Conservation (phyloP, 2,888 invertebrate genomes). For the Rhogogaster chlorosoma region DNA sequence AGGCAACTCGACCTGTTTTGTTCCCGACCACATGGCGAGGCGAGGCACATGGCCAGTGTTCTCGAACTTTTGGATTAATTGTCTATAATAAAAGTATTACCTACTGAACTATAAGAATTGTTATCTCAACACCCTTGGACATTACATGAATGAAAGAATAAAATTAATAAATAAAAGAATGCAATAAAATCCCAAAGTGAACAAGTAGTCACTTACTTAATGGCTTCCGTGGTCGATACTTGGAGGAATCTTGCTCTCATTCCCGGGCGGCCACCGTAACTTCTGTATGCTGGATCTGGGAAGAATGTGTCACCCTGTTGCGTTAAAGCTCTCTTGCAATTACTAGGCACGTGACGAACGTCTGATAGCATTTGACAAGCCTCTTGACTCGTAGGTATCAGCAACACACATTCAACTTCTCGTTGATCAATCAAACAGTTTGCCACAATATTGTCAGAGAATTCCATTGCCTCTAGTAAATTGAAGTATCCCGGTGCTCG, state of each 20-base stretch:
- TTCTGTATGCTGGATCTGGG: conserved; percentile 89
- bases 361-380: conserved; percentile 86
- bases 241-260: conserved; percentile 81
- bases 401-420: conserved; percentile 86
- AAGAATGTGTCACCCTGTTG: conserved; percentile 84
- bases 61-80: too few species aligned
- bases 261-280: conserved; percentile 82
- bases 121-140: too few species aligned
- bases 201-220: conserved; percentile 77
- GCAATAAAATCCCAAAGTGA: conserved; percentile 34
- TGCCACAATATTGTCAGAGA: conserved; percentile 87
- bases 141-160: too few species aligned
- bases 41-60: too few species aligned
- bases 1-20: too few species aligned
- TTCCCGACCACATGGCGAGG: too few species aligned
- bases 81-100: too few species aligned
- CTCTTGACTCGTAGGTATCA: conserved; percentile 85
- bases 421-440: conserved; percentile 92
- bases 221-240: conserved; percentile 83
- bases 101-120: too few species aligned
- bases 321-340: conserved; percentile 85
- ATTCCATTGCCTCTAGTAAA: conserved; percentile 86
- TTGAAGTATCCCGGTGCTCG: conserved; percentile 77
- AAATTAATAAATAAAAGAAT: conserved; percentile 23
- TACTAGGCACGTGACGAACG: conserved; percentile 83